Evolutionary conservation across 1,140 invertebrate genomes (phyloP).

Genomic region (Plectrocnemia conspersa): DNA sequence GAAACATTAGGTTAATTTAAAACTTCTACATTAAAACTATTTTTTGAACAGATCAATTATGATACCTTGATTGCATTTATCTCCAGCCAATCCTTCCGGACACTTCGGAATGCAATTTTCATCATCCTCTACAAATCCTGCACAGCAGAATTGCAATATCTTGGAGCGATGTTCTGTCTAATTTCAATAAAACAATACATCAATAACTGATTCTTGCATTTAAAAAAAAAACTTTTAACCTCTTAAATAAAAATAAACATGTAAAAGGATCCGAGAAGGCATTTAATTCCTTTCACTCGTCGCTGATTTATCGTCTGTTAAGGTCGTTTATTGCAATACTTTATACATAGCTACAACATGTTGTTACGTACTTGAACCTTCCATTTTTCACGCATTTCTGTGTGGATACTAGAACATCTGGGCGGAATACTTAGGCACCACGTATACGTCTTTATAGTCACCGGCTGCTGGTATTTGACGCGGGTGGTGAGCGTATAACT

Average conservation of each 20-base stretch:
- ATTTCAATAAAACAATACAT: too few species aligned
- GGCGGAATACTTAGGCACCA: constrained; percentile 69
- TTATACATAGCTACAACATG: too few species aligned
- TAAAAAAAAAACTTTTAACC: too few species aligned
- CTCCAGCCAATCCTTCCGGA: constrained; percentile 46
- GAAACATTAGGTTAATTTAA: constrained; percentile 21
- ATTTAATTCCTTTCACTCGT: too few species aligned
- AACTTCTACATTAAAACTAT: background rate
- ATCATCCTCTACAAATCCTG: constrained; percentile 49
- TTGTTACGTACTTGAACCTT: constrained; percentile 49
- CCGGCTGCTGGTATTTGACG: constrained; percentile 57
- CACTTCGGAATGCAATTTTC: constrained; percentile 49
- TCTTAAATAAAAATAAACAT: too few species aligned
- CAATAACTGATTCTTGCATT: too few species aligned
- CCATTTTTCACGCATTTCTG: constrained; percentile 57
- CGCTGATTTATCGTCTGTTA: too few species aligned
- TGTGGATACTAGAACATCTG: constrained; percentile 59
- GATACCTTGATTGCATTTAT: constrained; percentile 46
- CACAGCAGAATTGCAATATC: constrained; percentile 50
- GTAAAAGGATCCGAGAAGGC: background rate
- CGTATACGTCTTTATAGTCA: constrained; percentile 58
- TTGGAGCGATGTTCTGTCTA: constrained; percentile 50
- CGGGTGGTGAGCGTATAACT: constrained; percentile 57
- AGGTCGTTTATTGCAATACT: too few species aligned
- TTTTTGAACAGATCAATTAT: background rate